A percentile compares a stretch with the other conserved stretches of the same genome.
Conservation (phyloP, 2,797 vertebrate species). For the Chromobotia macracanthus region DNA sequence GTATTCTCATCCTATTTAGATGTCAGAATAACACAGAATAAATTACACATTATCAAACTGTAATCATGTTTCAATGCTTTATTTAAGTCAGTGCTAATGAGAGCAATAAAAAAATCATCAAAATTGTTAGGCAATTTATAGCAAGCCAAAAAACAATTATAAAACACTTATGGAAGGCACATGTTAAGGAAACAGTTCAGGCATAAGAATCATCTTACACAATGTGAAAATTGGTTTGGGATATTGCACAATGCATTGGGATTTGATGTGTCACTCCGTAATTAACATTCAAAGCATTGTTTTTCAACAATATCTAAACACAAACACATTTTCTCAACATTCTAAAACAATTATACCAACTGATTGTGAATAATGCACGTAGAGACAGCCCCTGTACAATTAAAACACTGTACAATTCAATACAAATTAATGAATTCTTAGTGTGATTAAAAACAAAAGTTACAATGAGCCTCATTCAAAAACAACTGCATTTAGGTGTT, state of each 20-base stretch:
- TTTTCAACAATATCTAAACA: slow-evolving; percentile 8
- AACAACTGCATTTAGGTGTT: background rate
- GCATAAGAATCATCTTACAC: background rate
- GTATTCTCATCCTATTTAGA: background rate
- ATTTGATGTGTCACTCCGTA: slow-evolving; percentile 15
- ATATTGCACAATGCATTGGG: background rate
- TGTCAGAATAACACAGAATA: no score
- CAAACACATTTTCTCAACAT: background rate
- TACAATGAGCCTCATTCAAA: background rate
- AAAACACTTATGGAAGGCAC: background rate
- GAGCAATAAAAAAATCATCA: background rate
- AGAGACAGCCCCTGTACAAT: slow-evolving; percentile 7
- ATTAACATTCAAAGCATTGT: slow-evolving; percentile 38
- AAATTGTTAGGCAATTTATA: background rate
- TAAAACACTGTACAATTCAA: background rate
- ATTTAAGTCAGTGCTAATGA: background rate
- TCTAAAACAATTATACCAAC: slow-evolving; percentile 1
- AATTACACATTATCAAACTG: background rate
- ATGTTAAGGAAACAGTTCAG: background rate
- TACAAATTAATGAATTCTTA: background rate
- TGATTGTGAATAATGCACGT: background rate
- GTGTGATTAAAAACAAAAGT: background rate
- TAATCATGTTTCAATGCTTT: background rate
- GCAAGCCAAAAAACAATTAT: background rate
- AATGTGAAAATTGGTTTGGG: slow-evolving; percentile 28